phyloP scores from a whole-genome alignment of 2,113 vertebrate genomes.

The Brachyhypopomus gauderio region DNA sequence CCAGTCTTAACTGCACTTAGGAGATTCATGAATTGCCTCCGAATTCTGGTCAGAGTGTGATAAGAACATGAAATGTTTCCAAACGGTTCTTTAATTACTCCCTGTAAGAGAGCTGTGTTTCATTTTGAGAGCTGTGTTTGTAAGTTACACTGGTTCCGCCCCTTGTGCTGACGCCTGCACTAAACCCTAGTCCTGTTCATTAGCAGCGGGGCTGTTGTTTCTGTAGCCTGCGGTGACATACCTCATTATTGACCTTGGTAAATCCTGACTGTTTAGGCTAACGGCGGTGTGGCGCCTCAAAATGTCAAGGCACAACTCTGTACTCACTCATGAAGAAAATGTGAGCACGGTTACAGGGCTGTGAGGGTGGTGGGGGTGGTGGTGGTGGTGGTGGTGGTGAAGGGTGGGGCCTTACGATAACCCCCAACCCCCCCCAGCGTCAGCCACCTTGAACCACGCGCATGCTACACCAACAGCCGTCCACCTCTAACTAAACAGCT shows the following conservation, averaged over 20 bases:
- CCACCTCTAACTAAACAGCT: conserved; percentile 49
- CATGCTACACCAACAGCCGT: conserved; percentile 43
- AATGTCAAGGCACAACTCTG: conserved; percentile 62
- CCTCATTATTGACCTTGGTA: conserved; percentile 67
- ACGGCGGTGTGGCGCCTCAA: conserved; percentile 61
- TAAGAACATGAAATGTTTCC: neutral
- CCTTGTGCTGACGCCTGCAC: conserved; percentile 35
- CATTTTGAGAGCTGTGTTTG: neutral
- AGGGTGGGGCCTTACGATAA: conserved; percentile 32
- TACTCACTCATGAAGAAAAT: conserved; percentile 67
- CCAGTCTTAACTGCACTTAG: neutral
- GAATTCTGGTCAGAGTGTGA: neutral
- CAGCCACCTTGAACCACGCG: conserved; percentile 67
- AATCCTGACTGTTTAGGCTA: conserved; percentile 66
- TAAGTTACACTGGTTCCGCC: neutral
- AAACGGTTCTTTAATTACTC: conserved; percentile 18
- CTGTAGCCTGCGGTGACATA: conserved; percentile 58
- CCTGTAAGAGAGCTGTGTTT: neutral
- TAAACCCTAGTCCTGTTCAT: conserved; percentile 57
- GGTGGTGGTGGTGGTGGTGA: neutral
- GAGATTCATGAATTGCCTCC: neutral
- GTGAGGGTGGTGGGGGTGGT: neutral
- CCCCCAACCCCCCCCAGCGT: conserved; percentile 20
- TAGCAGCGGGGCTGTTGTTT: conserved; percentile 48
- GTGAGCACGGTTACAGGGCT: conserved; percentile 48